phyloP scores from a whole-genome alignment of 2,797 vertebrate species.

The Cottoperca gobio region DNA sequence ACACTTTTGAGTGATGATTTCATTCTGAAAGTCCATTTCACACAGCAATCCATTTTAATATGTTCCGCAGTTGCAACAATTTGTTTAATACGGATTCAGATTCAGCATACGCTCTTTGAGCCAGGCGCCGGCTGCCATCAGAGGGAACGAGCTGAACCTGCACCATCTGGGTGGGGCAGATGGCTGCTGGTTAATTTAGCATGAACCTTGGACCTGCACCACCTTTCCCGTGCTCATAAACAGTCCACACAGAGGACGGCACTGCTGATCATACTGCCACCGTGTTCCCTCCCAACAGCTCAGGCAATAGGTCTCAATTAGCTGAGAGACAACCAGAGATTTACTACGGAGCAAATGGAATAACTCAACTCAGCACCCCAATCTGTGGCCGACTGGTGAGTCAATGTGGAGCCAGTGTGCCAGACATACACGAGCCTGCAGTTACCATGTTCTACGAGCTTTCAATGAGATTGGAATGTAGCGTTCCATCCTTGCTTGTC shows the following conservation, averaged over 20 bases:
- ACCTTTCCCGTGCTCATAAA: constrained; percentile 54
- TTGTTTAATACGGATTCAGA: constrained; percentile 27
- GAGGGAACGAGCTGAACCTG: constrained; percentile 33
- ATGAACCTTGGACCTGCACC: constrained; percentile 57
- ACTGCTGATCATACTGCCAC: constrained; percentile 54
- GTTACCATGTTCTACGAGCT: constrained; percentile 4
- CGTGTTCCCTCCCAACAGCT: constrained; percentile 29
- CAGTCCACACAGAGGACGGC: constrained; percentile 39
- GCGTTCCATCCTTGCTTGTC: not conserved
- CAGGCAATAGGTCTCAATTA: constrained; percentile 68
- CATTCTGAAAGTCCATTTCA: constrained; percentile 26
- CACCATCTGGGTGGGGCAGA: constrained; percentile 65
- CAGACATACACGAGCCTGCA: constrained; percentile 20
- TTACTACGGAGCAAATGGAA: constrained; percentile 36
- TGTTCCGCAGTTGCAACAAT: constrained; percentile 9
- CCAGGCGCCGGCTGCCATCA: constrained; percentile 28
- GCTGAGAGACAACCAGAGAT: constrained; percentile 48
- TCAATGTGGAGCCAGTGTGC: not conserved
- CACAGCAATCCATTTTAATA: constrained; percentile 15
- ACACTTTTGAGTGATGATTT: constrained; percentile 39
- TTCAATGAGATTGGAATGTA: constrained; percentile 14
- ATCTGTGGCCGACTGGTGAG: constrained; percentile 19
- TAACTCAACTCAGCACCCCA: constrained; percentile 27
- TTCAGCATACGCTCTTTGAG: constrained; percentile 55
- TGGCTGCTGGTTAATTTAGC: constrained; percentile 76